Evolutionary conservation across 2,113 vertebrate genomes (phyloP), one percentile per base, ranked within the genome.

Genomic region (Pelusios castaneus): DNA sequence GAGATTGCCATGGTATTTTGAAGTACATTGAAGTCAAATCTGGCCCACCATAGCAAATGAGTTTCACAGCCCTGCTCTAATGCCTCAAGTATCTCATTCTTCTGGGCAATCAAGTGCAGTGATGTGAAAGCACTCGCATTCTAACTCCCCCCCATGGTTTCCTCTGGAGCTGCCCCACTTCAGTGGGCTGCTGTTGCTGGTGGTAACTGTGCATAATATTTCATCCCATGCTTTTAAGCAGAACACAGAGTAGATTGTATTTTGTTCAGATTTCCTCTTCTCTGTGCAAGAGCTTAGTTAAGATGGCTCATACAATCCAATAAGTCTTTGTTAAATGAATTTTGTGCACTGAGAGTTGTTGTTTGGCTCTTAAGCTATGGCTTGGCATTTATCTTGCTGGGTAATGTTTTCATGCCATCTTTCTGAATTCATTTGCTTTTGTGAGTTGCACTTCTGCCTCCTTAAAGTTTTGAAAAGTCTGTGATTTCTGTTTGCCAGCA

Each of bases 111-210:
- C 22, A 75, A 81, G 16, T 27, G 84, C 45, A 38, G 95, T 79
- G 93, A 78, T 94, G 87, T 88, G 86, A 84, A 84, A 27, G 10
- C 45, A 27, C 73, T 85, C 21, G 63, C 0, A 0, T 79, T 80
- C 89, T 13, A 73, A 51, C 93, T 96, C 80, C 84, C 95, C 84
- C 95, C 82, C 91, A 93, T 91, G 41, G 49, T 91, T 94, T 97
- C 93, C 41, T 80, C 92, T 91, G 95, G 91, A 96, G 87, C 92
- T 91, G 87, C 80, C 95, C 84, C 85, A 88, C 87, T 78, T 87
- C 21, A 94, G 58, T 41, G 94, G 96, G 93, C 94, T 95, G 93
- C 93, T 70, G 19, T 34, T 85, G 85, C 88, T 95, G 89, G 84
- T 38, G 90, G 90, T 80, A 25, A 87, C 81, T 90, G 3, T 93